Conservation (phyloP, 2,113 vertebrate genomes). For the Catharus fuscescens region DNA sequence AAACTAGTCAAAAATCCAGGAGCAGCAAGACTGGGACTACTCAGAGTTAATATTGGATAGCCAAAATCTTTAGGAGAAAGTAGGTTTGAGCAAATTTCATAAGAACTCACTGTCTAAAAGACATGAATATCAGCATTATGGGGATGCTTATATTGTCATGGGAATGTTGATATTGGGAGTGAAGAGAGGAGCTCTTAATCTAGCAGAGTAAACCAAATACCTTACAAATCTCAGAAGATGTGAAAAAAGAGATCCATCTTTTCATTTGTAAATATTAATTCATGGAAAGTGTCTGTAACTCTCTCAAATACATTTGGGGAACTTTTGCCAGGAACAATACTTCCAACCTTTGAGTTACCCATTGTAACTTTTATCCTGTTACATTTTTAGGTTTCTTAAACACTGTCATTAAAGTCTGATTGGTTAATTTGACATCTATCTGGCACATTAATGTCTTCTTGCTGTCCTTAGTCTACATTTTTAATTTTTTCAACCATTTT, state of each 20-base stretch:
- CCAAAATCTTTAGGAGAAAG: neutral
- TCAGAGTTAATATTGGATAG: neutral
- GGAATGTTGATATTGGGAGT: neutral
- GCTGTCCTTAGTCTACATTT: neutral
- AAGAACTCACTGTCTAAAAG: neutral
- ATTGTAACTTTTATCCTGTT: neutral
- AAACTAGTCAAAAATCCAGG: neutral
- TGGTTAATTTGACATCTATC: slow-evolving; percentile 29
- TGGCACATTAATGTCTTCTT: neutral
- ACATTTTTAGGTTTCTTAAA: neutral
- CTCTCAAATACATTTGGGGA: neutral
- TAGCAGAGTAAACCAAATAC: neutral
- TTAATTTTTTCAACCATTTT: slow-evolving; percentile 45
- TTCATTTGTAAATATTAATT: neutral
- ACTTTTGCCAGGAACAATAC: neutral
- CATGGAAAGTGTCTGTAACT: neutral
- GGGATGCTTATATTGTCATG: neutral
- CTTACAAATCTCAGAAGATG: neutral
- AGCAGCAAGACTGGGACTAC: neutral
- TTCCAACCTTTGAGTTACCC: neutral
- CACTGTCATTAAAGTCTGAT: neutral
- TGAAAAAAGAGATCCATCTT: neutral
- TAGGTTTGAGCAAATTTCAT: neutral
- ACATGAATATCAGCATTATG: neutral
- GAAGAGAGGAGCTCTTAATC: neutral